Evolutionary conservation across 2,797 vertebrate genomes (phyloP).

Genomic region (Acanthopagrus latus): DNA sequence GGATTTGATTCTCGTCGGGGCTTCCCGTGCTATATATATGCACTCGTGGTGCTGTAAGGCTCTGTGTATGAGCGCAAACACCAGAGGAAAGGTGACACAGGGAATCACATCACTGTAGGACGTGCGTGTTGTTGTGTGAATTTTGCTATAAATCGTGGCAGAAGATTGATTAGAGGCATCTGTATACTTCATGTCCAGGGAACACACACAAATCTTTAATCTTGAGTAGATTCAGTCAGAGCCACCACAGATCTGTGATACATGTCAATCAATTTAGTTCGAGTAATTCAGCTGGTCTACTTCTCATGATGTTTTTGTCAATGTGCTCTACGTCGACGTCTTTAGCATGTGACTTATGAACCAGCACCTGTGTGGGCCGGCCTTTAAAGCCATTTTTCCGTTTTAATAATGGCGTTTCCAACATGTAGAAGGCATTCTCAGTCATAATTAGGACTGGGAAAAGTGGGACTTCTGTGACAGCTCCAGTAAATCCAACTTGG

Average conservation of each 20-base stretch:
- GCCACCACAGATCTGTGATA: not conserved
- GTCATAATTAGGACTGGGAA: not conserved
- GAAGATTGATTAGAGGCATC: not conserved
- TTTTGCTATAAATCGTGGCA: constrained; percentile 1
- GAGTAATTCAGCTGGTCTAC: too few relatives aligned
- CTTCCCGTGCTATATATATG: not conserved
- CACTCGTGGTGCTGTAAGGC: not conserved
- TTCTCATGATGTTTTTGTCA: not conserved
- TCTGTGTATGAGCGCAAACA: constrained; percentile 10
- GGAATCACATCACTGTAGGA: constrained; percentile 23
- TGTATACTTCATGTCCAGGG: not conserved
- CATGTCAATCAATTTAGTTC: too few relatives aligned
- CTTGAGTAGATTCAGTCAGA: not conserved
- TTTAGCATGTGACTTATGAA: not conserved
- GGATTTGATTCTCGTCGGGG: constrained; percentile 5
- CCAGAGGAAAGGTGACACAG: constrained; percentile 14
- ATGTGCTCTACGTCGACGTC: not conserved
- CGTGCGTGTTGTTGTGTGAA: constrained; percentile 11
- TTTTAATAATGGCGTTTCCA: not conserved
- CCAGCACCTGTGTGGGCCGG: not conserved
- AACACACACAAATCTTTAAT: not conserved
- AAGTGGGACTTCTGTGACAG: not conserved
- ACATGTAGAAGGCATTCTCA: not conserved
- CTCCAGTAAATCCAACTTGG: not conserved
- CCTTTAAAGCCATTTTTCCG: not conserved